A percentile compares a stretch with the other conserved stretches of the same genome.
These are phyloP conservation scores for Agriopis marginaria DNA, from an alignment of 2,888 invertebrate genomes.

Conservation along the genomic window DNA sequence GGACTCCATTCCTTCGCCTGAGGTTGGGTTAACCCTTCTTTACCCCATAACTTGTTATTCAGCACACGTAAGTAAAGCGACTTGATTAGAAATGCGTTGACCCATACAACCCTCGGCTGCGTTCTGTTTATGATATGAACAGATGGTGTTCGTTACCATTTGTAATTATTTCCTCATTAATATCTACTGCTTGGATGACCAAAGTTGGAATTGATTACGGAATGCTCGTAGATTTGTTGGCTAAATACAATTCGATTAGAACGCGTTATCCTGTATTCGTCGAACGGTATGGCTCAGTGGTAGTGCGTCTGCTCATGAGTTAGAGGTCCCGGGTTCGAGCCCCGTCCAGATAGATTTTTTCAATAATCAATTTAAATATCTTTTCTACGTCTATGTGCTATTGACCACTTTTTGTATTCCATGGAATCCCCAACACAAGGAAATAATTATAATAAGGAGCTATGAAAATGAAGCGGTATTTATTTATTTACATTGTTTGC, in stretches of 20 bases:
- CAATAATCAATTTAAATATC: not conserved
- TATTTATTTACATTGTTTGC: no score
- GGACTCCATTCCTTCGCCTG: conserved; percentile 10
- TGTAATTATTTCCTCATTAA: conserved; percentile 57
- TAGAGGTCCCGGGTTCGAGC: not conserved
- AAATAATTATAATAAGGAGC: no score
- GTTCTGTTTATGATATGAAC: conserved; percentile 63
- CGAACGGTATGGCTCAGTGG: no score
- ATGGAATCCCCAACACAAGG: no score
- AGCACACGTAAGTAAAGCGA: conserved; percentile 56
- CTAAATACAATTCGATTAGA: conserved; percentile 43
- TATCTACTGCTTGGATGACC: conserved; percentile 52
- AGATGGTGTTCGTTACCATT: conserved; percentile 55
- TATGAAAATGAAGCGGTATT: no score
- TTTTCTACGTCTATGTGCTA: no score
- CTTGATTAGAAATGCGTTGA: conserved; percentile 66
- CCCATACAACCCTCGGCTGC: conserved; percentile 57
- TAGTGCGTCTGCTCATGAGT: no score
- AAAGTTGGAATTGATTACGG: conserved; percentile 53
- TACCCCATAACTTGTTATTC: conserved; percentile 50
- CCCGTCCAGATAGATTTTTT: not conserved
- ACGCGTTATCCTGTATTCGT: conserved; percentile 11
- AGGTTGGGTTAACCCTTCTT: conserved; percentile 10
- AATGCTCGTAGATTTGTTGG: conserved; percentile 37
- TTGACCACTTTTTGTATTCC: no score